Percentiles rank a stretch among this genome's conserved stretches.
Evolutionary conservation across 2,797 vertebrate species (phyloP).

Genomic region (Myotis daubentonii): DNA sequence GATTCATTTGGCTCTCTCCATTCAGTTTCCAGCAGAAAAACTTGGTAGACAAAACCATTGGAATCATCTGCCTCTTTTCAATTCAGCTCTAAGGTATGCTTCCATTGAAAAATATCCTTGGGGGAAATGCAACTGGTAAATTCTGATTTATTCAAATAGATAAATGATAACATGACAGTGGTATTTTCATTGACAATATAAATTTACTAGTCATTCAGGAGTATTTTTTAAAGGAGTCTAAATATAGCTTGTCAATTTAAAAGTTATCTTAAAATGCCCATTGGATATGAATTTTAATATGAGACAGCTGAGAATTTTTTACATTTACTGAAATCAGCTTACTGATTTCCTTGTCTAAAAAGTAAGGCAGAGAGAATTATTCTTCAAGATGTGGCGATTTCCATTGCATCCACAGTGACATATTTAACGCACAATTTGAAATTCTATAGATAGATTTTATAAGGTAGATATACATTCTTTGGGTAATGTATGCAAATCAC

Average conservation of each 20-base stretch:
- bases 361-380: constrained; percentile 37
- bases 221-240: constrained; percentile 13
- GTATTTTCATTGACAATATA: constrained; percentile 17
- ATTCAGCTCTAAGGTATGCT: not conserved
- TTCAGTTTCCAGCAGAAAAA: constrained; percentile 41
- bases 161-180: not conserved
- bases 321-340: constrained; percentile 56
- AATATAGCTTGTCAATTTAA: constrained; percentile 51
- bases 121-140: not conserved
- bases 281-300: constrained; percentile 53
- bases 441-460: constrained; percentile 61
- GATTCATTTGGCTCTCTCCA: not conserved
- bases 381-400: constrained; percentile 19
- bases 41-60: not conserved
- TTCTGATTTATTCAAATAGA: constrained; percentile 32
- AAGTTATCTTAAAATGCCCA: constrained; percentile 36
- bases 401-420: not conserved
- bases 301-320: constrained; percentile 55
- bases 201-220: constrained; percentile 5
- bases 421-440: constrained; percentile 52
- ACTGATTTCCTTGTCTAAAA: constrained; percentile 63
- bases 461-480: constrained; percentile 56
- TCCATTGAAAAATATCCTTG: constrained; percentile 21
- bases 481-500: constrained; percentile 27
- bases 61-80: not conserved